phyloP scores from a whole-genome alignment of 2,888 invertebrate genomes.

The Orthosia incerta region DNA sequence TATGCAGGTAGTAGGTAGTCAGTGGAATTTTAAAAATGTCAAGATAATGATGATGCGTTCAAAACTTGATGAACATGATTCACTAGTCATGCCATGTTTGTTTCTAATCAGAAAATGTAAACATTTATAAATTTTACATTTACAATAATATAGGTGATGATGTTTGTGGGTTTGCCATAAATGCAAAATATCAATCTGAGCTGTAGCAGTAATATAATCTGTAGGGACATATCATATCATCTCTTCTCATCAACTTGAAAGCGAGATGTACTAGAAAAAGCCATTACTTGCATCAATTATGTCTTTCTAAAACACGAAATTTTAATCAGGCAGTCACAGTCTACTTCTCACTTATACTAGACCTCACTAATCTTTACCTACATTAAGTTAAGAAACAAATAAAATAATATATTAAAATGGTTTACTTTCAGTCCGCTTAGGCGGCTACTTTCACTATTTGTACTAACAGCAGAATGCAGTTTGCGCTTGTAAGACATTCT shows the following conservation, averaged over 20 bases:
- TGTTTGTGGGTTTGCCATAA: too few relatives aligned
- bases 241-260: neutral
- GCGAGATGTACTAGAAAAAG: neutral
- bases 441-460: neutral
- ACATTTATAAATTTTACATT: too few relatives aligned
- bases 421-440: neutral
- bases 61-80: neutral
- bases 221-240: neutral
- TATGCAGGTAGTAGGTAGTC: neutral
- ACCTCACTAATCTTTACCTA: too few relatives aligned
- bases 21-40: neutral
- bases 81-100: neutral
- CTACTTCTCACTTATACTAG: neutral
- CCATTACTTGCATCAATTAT: slow-evolving; percentile 3
- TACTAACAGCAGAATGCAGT: neutral
- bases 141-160: too few relatives aligned
- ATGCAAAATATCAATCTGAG: too few relatives aligned
- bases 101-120: neutral
- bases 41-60: neutral
- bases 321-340: neutral
- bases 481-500: too few relatives aligned
- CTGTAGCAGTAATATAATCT: too few relatives aligned
- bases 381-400: too few relatives aligned
- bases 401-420: neutral
- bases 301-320: neutral